Evolutionary conservation across 2,113 vertebrate genomes (phyloP), one percentile per base, ranked within the genome.

Genomic region (Equus quagga): DNA sequence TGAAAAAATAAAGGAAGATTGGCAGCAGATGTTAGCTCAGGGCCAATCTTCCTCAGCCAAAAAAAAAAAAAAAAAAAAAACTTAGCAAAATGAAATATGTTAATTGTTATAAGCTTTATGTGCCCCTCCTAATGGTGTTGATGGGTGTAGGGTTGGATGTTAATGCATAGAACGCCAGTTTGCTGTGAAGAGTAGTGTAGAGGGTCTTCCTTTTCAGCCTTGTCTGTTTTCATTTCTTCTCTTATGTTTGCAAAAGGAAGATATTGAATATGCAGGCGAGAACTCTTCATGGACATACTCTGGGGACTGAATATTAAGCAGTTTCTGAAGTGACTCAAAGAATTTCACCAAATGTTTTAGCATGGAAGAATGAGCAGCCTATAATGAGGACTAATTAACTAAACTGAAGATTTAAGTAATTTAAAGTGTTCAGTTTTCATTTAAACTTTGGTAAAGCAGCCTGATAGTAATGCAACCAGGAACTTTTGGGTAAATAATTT

Each of bases 361-460:
- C 65, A 41, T 91, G 58, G 69, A 75, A 75, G 58, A 79, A 82
- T 36, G 80, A 64, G 12, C 28, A 90, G 15, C 91, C 54, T 82
- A 23, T 92, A 91, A 54, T 67, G 62, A 97, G 83, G 41, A 79
- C 91, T 73, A 67, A 65, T 82, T 81, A 92, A 80, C 75, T 82
- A 86, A 90, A 11, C 41, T 28, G 86, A 86, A 93, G 44, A 84
- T n/a, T 87, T 92, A 88, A 94, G 78, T 96, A 54, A 84, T 96
- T 94, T 89, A 60, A 92, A 75, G 46, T 9, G 24, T 75, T 92
- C 41, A 58, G 0, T 84, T 91, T 94, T 93, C 44, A 91, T 83
- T 80, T 88, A 75, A 83, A 33, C 33, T 91, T 67, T 93, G 58
- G 88, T 67, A 80, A 93, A 84, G 17, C 19, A 58, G 26, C 36